Base-by-base conservation (phyloP, 2,888 invertebrate species). In the Chrysolina americana region DNA sequence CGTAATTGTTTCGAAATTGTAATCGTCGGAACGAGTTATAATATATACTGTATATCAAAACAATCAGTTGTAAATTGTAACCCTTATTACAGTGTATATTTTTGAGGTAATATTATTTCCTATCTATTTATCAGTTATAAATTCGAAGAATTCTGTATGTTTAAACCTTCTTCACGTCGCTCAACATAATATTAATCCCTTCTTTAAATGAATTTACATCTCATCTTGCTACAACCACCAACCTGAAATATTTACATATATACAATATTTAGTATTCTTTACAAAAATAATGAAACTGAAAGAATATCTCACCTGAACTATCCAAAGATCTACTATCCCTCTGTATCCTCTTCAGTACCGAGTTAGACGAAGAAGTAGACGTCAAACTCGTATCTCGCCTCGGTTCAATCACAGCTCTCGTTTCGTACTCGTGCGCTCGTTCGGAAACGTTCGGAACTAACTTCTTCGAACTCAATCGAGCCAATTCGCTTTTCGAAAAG, bases 371-470 rank as follows among this genome's bases (percentile, higher is more conserved):
- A 69, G 79, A 83, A 17, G 83, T 79, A 10, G 85, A 82, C 17
- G 85, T 83, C 59, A 68, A 68, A 69, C 84, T 82, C 36, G 81
- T 79, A 68, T 87, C 87, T 65, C 85, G 82, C 71, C 83, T 81
- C n/a, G 84, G 71, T 82, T 83, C 73, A 81, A 82, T 73, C 23
- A 84, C 85, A 50, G 89, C 88, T 76, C 92, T 89, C 10, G 91
- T 91, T 85, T 94, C 95, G 85, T 94, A 94, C 87, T 94, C 94
- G 82, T 92, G 91, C 76, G 93, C 91, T 11, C 94, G 88, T 74
- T 93, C 91, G 69, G 93, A 93, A n/a, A 94, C 94, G 84, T 93
- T 94, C 41, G 94, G 94, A 80, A 93, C 93, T 64, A 93, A 92
- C 56, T 91, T 89, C 83, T 94, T 92, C 83, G 92, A 91, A 75